These are phyloP conservation scores for Stenichneumon culpator DNA, from an alignment of 2,888 invertebrate genomes.

Conservation along the genomic window DNA sequence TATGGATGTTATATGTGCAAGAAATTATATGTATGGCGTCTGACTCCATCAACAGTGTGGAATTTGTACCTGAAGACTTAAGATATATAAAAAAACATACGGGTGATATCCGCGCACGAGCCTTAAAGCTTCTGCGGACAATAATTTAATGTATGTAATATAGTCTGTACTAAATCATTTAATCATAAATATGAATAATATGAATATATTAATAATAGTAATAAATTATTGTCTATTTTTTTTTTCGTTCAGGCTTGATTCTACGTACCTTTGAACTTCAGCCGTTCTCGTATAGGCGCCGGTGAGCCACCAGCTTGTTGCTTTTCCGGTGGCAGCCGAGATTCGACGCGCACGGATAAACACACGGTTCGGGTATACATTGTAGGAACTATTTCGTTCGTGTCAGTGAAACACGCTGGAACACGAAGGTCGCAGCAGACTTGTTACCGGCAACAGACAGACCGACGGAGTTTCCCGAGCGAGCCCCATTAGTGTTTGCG, in stretches of 20 bases:
- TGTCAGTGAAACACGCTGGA: slow-evolving; percentile 37
- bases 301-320: background rate
- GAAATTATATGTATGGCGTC: too few species aligned
- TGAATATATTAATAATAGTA: too few species aligned
- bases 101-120: too few species aligned
- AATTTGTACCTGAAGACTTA: too few species aligned
- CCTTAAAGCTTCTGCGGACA: too few species aligned
- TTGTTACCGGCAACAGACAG: slow-evolving; percentile 8
- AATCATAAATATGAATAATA: too few species aligned
- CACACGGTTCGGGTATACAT: background rate
- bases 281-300: background rate
- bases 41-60: too few species aligned
- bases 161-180: too few species aligned
- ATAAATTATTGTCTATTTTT: background rate
- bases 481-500: slow-evolving; percentile 12
- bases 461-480: slow-evolving; percentile 6
- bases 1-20: too few species aligned
- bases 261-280: slow-evolving; percentile 16
- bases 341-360: background rate
- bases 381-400: slow-evolving; percentile 27
- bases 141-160: too few species aligned
- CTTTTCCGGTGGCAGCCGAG: background rate
- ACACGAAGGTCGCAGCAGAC: background rate
- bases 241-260: background rate
- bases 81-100: too few species aligned